phyloP scores from a whole-genome alignment of 2,797 vertebrate species.

The Anguilla pacifica region DNA sequence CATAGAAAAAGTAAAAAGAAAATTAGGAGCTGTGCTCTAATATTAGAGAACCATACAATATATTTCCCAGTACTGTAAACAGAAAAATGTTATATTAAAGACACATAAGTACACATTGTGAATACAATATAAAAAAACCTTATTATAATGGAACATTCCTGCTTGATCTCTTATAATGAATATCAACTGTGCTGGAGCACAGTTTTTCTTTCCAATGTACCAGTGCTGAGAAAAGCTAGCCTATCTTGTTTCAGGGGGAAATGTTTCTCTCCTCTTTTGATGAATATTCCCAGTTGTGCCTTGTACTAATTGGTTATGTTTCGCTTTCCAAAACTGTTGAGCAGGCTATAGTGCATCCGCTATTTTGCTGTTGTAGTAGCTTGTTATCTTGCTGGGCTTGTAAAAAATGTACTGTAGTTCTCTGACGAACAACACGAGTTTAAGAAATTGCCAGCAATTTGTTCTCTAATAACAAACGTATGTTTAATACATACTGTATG shows the following conservation, averaged over 20 bases:
- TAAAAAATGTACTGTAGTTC: neutral
- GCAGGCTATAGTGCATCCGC: neutral
- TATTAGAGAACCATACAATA: neutral
- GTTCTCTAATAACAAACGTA: neutral
- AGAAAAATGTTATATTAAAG: neutral
- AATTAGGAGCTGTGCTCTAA: neutral
- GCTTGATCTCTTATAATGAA: neutral
- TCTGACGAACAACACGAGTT: neutral
- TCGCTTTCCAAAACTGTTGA: neutral
- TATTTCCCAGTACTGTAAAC: neutral
- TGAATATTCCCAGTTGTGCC: neutral
- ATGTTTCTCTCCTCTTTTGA: neutral
- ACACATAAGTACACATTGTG: neutral
- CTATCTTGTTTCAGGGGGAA: neutral
- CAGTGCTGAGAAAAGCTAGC: neutral
- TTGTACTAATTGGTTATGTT: neutral
- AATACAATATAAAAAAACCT: neutral
- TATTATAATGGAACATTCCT: neutral
- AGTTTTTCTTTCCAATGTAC: neutral
- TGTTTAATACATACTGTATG: neutral
- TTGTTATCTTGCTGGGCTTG: neutral
- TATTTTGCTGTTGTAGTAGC: neutral
- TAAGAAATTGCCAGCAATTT: neutral
- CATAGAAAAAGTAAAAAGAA: neutral
- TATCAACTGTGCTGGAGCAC: neutral